Evolutionary conservation across 2,888 invertebrate genomes (phyloP).

Genomic region (Lasiommata megera): DNA sequence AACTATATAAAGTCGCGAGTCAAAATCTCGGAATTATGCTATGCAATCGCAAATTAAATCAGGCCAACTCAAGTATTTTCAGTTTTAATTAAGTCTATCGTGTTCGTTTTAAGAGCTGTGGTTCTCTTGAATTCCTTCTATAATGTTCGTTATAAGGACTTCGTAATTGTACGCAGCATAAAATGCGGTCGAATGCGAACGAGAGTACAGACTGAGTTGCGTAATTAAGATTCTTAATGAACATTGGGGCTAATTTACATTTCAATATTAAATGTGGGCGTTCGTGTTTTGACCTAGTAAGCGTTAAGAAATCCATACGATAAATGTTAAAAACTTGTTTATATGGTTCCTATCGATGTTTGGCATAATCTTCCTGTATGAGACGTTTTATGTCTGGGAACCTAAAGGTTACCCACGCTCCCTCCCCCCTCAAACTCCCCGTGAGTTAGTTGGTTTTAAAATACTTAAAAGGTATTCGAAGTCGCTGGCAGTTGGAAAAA

Average conservation of each 20-base stretch:
- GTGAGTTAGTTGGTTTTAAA: too few species aligned
- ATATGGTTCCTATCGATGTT: too few species aligned
- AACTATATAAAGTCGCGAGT: too few species aligned
- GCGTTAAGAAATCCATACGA: too few species aligned
- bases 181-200: conserved; percentile 5
- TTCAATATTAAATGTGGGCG: background rate
- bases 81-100: conserved; percentile 20
- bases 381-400: too few species aligned
- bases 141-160: conserved; percentile 8
- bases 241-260: background rate
- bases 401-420: too few species aligned
- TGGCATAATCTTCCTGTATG: too few species aligned
- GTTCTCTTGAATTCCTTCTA: conserved; percentile 11
- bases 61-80: conserved; percentile 20
- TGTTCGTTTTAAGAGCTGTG: conserved; percentile 10
- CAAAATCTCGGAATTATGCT: background rate
- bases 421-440: too few species aligned
- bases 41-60: conserved; percentile 7
- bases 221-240: background rate
- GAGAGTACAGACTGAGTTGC: background rate
- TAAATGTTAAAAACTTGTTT: too few species aligned
- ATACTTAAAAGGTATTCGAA: too few species aligned
- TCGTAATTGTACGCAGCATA: background rate
- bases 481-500: too few species aligned
- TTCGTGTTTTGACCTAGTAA: too few species aligned